Conservation (phyloP, 2,888 invertebrate genomes). For the Physocephala rufipes region DNA sequence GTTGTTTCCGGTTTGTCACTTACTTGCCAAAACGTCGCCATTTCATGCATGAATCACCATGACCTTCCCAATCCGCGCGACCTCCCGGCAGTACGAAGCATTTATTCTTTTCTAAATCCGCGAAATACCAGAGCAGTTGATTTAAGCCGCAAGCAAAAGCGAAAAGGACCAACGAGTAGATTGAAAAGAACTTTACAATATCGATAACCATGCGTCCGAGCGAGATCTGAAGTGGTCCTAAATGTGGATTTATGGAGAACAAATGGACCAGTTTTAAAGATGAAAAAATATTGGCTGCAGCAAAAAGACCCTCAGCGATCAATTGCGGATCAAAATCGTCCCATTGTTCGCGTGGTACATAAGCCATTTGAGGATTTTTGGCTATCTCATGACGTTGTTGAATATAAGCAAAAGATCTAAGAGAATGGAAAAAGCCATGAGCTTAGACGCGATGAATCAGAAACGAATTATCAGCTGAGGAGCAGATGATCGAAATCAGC, state of each 20-base stretch:
- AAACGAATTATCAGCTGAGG: background rate
- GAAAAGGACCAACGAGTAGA: conserved; percentile 86
- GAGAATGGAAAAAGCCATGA: background rate
- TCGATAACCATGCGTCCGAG: conserved; percentile 90
- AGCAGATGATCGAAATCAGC: background rate
- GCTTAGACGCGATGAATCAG: background rate
- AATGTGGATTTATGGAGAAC: conserved; percentile 91
- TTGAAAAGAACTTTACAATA: conserved; percentile 91
- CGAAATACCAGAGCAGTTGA: conserved; percentile 94
- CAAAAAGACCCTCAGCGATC: conserved; percentile 91
- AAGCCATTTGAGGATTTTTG: conserved; percentile 75
- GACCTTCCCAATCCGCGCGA: conserved; percentile 79
- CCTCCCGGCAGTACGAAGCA: conserved; percentile 77
- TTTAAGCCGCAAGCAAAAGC: conserved; percentile 93
- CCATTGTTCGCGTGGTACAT: conserved; percentile 86
- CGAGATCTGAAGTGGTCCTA: conserved; percentile 92
- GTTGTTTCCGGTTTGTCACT: conserved; percentile 55
- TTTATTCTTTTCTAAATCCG: conserved; percentile 82
- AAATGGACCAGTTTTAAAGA: conserved; percentile 91
- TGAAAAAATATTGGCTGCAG: conserved; percentile 94
- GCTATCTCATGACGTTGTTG: conserved; percentile 78
- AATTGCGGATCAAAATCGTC: conserved; percentile 92
- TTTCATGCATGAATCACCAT: conserved; percentile 81
- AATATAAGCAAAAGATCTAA: conserved; percentile 75
- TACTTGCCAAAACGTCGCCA: conserved; percentile 89